Evolutionary conservation across 2,888 invertebrate species (phyloP).

Genomic region (Sesia bembeciformis): DNA sequence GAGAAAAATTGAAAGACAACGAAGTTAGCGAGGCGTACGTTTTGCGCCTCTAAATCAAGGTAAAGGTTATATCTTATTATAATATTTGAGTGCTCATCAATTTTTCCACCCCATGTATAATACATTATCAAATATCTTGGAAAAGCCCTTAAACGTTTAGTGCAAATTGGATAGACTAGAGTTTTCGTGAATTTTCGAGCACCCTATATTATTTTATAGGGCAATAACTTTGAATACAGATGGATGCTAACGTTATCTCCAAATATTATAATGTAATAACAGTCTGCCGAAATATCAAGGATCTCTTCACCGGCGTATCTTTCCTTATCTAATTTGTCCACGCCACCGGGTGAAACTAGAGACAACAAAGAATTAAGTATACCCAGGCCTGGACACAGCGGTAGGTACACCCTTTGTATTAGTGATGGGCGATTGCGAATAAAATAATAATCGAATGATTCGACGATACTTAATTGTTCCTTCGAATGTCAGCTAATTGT

Average conservation of each 20-base stretch:
- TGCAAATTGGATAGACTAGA: slow-evolving; percentile 26
- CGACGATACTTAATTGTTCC: too few species aligned
- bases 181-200: slow-evolving; percentile 1
- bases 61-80: slow-evolving; percentile 11
- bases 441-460: too few species aligned
- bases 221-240: slow-evolving; percentile 4
- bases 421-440: too few species aligned
- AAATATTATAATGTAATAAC: not conserved
- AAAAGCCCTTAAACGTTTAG: slow-evolving; percentile 18
- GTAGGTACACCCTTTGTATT: too few species aligned
- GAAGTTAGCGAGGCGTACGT: not conserved
- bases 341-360: too few species aligned
- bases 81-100: slow-evolving; percentile 26
- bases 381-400: too few species aligned
- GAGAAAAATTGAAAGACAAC: slow-evolving; percentile 4
- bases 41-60: slow-evolving; percentile 6
- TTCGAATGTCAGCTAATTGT: too few species aligned
- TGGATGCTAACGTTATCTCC: not conserved
- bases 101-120: slow-evolving; percentile 29
- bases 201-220: slow-evolving; percentile 5
- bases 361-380: too few species aligned
- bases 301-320: too few species aligned
- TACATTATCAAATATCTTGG: slow-evolving; percentile 14
- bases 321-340: too few species aligned
- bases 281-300: not conserved